Evolutionary conservation across 1,140 invertebrate species (phyloP).

Genomic region (Zaprionus taronus): DNA sequence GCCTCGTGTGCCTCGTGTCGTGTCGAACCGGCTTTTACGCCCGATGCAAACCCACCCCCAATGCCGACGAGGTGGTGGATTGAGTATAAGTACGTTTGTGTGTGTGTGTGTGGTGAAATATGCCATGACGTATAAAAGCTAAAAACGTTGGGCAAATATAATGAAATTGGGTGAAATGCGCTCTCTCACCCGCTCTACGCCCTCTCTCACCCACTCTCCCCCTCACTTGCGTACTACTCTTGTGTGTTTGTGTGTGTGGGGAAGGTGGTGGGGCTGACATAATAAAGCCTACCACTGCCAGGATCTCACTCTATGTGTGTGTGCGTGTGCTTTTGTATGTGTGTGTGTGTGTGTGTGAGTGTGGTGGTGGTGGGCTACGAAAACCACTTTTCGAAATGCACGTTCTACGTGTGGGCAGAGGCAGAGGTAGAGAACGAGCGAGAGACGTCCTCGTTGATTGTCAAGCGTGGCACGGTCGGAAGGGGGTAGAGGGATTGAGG

Average conservation of each 20-base stretch:
- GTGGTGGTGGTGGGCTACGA: slow-evolving; percentile 59
- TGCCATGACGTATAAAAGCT: slow-evolving; percentile 83
- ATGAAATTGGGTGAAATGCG: slow-evolving; percentile 82
- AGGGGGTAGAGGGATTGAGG: slow-evolving; percentile 22
- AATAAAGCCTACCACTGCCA: slow-evolving; percentile 76
- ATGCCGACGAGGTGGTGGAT: slow-evolving; percentile 36
- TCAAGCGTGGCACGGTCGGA: slow-evolving; percentile 44
- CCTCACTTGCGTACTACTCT: neutral
- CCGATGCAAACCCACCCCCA: slow-evolving; percentile 10
- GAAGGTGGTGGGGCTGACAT: slow-evolving; percentile 51
- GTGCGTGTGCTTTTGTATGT: slow-evolving; percentile 22
- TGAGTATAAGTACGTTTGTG: slow-evolving; percentile 23
- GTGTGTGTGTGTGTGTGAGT: slow-evolving; percentile 17
- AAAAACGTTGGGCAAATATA: slow-evolving; percentile 83
- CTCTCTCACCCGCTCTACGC: slow-evolving; percentile 5
- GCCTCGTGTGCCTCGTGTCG: neutral
- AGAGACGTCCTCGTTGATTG: slow-evolving; percentile 56
- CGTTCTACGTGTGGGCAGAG: slow-evolving; percentile 63
- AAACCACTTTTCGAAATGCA: slow-evolving; percentile 82
- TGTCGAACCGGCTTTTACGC: slow-evolving; percentile 37
- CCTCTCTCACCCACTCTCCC: slow-evolving; percentile 7
- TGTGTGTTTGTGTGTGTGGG: slow-evolving; percentile 4
- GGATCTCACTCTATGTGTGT: slow-evolving; percentile 11
- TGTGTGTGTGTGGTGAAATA: slow-evolving; percentile 76
- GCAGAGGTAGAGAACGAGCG: slow-evolving; percentile 2